These are phyloP conservation scores for Tetragnatha versicolor DNA, from an alignment of 1,140 invertebrate genomes.

Conservation along the genomic window DNA sequence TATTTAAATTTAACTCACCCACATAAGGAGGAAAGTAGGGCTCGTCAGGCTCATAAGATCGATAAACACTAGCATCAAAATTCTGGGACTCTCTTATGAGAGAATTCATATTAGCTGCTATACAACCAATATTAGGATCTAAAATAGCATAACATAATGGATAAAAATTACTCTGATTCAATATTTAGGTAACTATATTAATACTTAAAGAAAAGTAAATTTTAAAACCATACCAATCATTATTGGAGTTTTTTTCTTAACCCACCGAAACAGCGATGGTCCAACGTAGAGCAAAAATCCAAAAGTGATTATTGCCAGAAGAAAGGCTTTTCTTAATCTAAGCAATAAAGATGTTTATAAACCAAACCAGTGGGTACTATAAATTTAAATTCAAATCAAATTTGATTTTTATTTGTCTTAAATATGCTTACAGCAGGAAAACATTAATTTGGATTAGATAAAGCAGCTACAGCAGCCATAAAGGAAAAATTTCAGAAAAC, in stretches of 20 bases:
- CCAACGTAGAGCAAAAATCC: constrained; percentile 73
- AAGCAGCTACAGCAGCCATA: no score
- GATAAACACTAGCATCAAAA: constrained; percentile 75
- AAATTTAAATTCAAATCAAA: neutral
- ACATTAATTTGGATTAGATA: no score
- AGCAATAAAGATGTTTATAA: constrained; percentile 59
- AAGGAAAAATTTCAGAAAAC: no score
- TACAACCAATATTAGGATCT: constrained; percentile 66
- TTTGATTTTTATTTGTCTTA: neutral
- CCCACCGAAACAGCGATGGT: constrained; percentile 71
- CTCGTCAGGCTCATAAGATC: constrained; percentile 67
- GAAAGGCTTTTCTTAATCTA: constrained; percentile 73
- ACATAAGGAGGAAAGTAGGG: constrained; percentile 76
- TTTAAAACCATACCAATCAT: constrained; percentile 54
- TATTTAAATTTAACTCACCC: constrained; percentile 69
- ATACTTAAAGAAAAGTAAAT: neutral
- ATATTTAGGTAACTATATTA: neutral
- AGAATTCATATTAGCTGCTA: constrained; percentile 49
- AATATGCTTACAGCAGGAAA: neutral
- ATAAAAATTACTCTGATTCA: constrained; percentile 31
- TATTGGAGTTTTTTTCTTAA: constrained; percentile 60
- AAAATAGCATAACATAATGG: neutral
- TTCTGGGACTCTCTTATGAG: constrained; percentile 63
- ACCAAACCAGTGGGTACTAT: neutral
- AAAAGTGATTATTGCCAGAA: constrained; percentile 70